Conservation (phyloP, 2,113 vertebrate species). For the Toxotes jaculatrix region DNA sequence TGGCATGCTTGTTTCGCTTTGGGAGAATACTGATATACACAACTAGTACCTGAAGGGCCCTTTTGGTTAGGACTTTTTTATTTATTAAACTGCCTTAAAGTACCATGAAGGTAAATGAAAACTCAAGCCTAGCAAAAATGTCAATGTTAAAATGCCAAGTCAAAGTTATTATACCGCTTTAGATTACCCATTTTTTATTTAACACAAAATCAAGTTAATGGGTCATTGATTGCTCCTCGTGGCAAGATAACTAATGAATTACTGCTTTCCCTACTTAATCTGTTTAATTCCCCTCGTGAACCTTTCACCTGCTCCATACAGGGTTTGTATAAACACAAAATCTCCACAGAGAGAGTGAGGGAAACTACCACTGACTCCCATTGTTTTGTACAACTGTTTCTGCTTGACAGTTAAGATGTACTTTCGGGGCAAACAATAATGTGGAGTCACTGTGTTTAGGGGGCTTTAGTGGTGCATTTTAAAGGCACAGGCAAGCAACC, state of each 20-base stretch:
- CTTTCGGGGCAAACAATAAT: no score
- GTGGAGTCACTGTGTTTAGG: background rate
- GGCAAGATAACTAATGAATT: slow-evolving; percentile 18
- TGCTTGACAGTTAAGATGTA: background rate
- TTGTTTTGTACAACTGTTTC: background rate
- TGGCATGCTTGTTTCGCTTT: background rate
- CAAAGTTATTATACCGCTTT: background rate
- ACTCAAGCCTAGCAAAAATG: background rate
- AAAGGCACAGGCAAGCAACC: background rate
- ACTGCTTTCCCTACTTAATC: background rate
- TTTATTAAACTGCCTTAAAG: background rate
- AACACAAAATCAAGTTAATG: slow-evolving; percentile 41
- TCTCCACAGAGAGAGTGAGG: background rate
- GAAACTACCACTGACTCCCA: background rate
- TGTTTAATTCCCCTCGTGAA: slow-evolving; percentile 44
- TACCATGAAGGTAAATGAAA: background rate
- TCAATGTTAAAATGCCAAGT: slow-evolving; percentile 9
- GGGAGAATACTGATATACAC: background rate
- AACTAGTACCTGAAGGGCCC: background rate
- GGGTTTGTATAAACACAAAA: background rate
- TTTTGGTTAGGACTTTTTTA: slow-evolving; percentile 3
- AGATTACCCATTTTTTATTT: background rate
- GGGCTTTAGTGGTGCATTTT: background rate
- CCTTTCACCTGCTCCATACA: background rate
- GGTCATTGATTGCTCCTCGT: slow-evolving; percentile 20